Percentiles rank a stretch among this genome's conserved stretches.
Evolutionary conservation across 2,888 invertebrate species (phyloP).

Genomic region (Acleris laterana): DNA sequence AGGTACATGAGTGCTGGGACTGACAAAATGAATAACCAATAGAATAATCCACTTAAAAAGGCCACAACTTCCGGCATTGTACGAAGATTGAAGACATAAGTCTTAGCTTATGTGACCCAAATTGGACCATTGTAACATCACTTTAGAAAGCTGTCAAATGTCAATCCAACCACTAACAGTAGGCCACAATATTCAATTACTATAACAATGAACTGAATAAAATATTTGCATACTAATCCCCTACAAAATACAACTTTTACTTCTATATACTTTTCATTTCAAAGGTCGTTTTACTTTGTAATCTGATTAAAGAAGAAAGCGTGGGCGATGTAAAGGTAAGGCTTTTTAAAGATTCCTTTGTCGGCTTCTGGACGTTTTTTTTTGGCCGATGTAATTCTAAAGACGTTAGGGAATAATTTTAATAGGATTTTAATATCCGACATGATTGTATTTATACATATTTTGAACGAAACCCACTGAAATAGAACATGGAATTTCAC

Average conservation of each 20-base stretch:
- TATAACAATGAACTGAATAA: constrained; percentile 17
- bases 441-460: no score
- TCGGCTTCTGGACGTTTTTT: not conserved
- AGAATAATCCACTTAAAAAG: no score
- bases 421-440: no score
- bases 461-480: no score
- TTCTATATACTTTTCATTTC: constrained; percentile 22
- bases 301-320: constrained; percentile 17
- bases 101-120: constrained; percentile 1
- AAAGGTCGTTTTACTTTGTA: constrained; percentile 29
- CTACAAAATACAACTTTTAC: constrained; percentile 25
- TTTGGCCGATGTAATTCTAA: not conserved
- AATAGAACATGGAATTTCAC: no score
- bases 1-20: no score
- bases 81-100: no score
- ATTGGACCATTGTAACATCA: constrained; percentile 21
- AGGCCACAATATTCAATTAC: constrained; percentile 20
- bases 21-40: no score
- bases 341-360: constrained; percentile 7
- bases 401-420: no score
- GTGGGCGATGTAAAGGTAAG: constrained; percentile 9
- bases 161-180: constrained; percentile 14
- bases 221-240: constrained; percentile 30
- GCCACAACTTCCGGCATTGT: no score
- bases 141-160: constrained; percentile 28